Base-by-base conservation (phyloP, 53 echinoderm and acorn worm species). In the Arbacia lixula region DNA sequence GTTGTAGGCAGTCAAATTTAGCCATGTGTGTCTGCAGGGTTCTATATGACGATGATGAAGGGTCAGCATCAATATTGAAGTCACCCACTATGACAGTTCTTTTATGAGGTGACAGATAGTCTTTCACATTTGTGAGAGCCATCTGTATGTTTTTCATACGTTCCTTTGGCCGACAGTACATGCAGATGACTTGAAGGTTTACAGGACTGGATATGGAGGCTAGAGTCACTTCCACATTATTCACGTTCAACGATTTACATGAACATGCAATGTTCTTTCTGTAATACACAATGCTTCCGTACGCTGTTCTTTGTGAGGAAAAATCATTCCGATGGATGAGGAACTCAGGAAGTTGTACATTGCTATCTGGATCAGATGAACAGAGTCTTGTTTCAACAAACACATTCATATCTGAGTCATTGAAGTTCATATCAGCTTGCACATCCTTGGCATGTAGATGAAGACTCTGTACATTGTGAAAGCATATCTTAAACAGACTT, bases 301-400 rank as follows among this genome's bases (percentile, higher is more conserved):
- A 62, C 22, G 62, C 30, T 62, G 62, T 62, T 62, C 61, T 61
- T 61, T 61, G 61, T 61, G 61, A 61, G 61, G 61, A 61, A 61
- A 61, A 61, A 61, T 61, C 24, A 61, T 61, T 61, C 27, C 61
- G 61, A 61, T 61, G 61, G 61, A 61, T 6, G 61, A 61, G 61
- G 61, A 61, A 61, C 4, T 61, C 61, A 61, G 61, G 24, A 61
- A 61, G 61, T 28, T 61, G 61, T 61, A 61, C 61, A 61, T 61
- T 27, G 26, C 61, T 61, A 61, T 61, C 61, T 61, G 46, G 46
- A 66, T 66, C 66, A 66, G 36, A 34, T 33, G 66, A 66, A 34
- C 66, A 66, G 33, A 66, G 36, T 66, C 66, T 66, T 66, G 66
- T 66, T 66, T 66, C 66, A 66, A 66, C 66, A 66, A 66, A 66